Base-by-base conservation (phyloP, 2,888 invertebrate genomes). In the Hoplodrina ambigua region DNA sequence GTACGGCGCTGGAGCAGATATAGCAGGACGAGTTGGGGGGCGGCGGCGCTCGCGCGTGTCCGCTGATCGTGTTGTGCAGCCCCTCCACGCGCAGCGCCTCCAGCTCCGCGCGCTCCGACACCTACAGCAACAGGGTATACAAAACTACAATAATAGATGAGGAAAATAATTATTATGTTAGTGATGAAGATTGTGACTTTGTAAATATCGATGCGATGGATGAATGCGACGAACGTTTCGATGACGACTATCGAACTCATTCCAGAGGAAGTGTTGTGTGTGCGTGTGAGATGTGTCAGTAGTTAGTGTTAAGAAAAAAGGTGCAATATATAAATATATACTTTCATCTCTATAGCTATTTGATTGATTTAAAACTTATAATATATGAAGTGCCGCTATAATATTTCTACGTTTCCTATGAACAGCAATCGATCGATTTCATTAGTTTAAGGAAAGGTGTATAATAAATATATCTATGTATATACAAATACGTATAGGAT, bases 111-210 rank as follows among this genome's bases (percentile, higher is more conserved):
- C 85, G 87, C 74, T 92, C 92, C 75, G 93, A 92, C 85, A 88
- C 91, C 80, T 91, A 88, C 88, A 93, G 90, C 86, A 91, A 95
- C 94, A 95, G 95, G 95, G 95, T 95, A 94, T 92, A 92, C 91
- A 92, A 90, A 85, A 89, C 91, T 89, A 92, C 91, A 88, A 90
- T 92, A 89, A 90, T 92, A 91, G 92, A 91, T 84, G 88, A 90
- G 70, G 86, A 78, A 70, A 81, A 87, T 89, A 87, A 85, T 85
- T 90, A 88, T 91, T 90, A 91, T 87, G 85, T 84, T 65, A 77
- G 75, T 86, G 78, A 83, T 75, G 88, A 91, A 83, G 88, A 91
- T 87, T 88, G 86, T 81, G 89, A 91, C 85, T 90, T 88, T 90
- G 89, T 91, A 90, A 90, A 92, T 90, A 90, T 84, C 79, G 83